Evolutionary conservation across 2,888 invertebrate species (phyloP).

Genomic region (Sepiola atlantica): DNA sequence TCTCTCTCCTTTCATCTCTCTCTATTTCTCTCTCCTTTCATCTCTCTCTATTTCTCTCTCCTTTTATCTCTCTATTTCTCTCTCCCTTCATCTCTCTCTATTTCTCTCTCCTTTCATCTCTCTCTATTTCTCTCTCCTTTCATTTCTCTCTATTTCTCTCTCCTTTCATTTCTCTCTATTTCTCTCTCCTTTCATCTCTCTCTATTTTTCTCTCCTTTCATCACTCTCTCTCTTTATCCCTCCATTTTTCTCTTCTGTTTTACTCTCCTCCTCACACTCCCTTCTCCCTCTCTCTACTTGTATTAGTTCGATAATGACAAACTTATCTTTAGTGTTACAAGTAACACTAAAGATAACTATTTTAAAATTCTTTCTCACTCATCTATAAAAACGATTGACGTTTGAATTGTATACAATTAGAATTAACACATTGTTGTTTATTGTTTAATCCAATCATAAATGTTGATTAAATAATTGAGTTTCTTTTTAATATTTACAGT

Average conservation of each 20-base stretch:
- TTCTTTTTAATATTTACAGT: conserved; percentile 78
- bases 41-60: neutral
- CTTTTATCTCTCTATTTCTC: neutral
- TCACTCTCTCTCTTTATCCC: no score
- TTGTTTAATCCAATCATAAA: neutral
- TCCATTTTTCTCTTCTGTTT: no score
- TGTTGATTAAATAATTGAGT: neutral
- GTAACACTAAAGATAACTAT: neutral
- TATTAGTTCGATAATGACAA: neutral
- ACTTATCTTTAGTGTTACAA: neutral
- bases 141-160: neutral
- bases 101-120: no score
- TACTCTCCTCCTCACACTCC: no score
- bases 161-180: no score
- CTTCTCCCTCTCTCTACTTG: neutral
- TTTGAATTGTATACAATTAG: no score
- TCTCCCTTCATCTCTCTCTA: neutral
- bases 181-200: neutral
- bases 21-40: no score
- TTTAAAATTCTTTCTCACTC: neutral
- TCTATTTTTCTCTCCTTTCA: no score
- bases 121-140: neutral
- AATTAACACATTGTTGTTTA: no score
- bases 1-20: no score
- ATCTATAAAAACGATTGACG: no score